phyloP scores from a whole-genome alignment of 1,140 invertebrate genomes.

The Apolygus lucorum region DNA sequence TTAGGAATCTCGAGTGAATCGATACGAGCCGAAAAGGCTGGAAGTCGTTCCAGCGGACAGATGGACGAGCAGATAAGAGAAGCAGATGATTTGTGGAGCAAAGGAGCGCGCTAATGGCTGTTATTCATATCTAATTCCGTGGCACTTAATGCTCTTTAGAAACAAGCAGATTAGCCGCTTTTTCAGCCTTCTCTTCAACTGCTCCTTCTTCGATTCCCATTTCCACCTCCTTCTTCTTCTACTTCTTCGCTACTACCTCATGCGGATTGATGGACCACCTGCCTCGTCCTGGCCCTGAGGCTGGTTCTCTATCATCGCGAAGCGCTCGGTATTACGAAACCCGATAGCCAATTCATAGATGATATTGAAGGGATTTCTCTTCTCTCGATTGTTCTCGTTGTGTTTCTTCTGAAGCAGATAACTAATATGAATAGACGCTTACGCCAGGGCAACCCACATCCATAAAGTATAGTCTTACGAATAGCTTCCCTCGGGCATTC shows the following conservation, averaged over 20 bases:
- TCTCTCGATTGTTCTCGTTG: no score
- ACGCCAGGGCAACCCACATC: no score
- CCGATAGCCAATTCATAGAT: background rate
- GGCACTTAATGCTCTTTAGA: constrained; percentile 13
- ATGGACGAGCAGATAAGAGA: constrained; percentile 9
- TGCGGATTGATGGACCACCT: constrained; percentile 1
- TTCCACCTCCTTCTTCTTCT: background rate
- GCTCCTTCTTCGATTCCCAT: background rate
- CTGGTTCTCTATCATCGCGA: background rate
- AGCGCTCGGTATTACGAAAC: background rate
- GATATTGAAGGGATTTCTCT: no score
- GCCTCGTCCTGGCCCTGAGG: background rate
- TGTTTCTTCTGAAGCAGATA: no score
- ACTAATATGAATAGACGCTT: no score
- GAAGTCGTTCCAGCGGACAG: constrained; percentile 14
- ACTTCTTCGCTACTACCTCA: background rate
- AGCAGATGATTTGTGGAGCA: constrained; percentile 14
- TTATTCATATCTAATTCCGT: constrained; percentile 13
- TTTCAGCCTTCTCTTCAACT: background rate
- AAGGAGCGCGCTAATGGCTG: constrained; percentile 12
- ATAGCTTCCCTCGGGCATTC: no score
- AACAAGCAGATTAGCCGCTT: constrained; percentile 15
- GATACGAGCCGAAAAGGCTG: constrained; percentile 5
- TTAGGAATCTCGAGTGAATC: background rate
- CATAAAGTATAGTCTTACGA: no score